Conservation (phyloP, 2,113 vertebrate species). For the Microcebus jonahi region DNA sequence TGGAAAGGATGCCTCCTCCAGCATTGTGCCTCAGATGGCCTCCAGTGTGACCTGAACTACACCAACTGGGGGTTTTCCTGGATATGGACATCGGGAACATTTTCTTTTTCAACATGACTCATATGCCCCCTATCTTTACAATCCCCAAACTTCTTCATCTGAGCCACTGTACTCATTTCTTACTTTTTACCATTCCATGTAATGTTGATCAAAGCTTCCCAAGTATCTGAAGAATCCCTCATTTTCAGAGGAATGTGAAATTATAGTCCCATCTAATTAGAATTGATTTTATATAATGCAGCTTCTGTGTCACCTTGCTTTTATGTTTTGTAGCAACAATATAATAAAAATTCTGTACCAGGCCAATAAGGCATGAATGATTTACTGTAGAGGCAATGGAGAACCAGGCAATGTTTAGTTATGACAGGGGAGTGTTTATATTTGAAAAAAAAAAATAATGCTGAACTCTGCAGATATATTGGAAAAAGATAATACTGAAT, state of each 20-base stretch:
- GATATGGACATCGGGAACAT: not conserved
- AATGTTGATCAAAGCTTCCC: not conserved
- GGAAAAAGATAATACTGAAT: not conserved
- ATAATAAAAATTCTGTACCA: not conserved
- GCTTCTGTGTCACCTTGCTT: not conserved
- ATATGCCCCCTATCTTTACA: not conserved
- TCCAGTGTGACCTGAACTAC: not conserved
- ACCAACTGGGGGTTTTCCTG: not conserved
- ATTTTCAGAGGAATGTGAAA: not conserved
- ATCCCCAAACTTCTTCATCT: not conserved
- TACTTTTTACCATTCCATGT: too few relatives aligned
- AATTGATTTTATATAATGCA: not conserved
- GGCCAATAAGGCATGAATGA: not conserved
- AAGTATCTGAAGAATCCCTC: not conserved
- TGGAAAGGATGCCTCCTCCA: not conserved
- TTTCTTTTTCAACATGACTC: not conserved
- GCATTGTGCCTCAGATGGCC: not conserved
- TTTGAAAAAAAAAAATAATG: conserved; percentile 1
- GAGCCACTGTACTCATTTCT: not conserved
- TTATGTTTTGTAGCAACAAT: not conserved
- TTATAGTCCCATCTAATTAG: not conserved
- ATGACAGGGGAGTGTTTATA: not conserved
- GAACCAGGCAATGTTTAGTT: not conserved
- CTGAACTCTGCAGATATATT: not conserved
- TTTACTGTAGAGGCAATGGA: not conserved